These are phyloP conservation scores for Scotopteryx bipunctaria DNA, from an alignment of 2,888 invertebrate genomes.

Conservation along the genomic window DNA sequence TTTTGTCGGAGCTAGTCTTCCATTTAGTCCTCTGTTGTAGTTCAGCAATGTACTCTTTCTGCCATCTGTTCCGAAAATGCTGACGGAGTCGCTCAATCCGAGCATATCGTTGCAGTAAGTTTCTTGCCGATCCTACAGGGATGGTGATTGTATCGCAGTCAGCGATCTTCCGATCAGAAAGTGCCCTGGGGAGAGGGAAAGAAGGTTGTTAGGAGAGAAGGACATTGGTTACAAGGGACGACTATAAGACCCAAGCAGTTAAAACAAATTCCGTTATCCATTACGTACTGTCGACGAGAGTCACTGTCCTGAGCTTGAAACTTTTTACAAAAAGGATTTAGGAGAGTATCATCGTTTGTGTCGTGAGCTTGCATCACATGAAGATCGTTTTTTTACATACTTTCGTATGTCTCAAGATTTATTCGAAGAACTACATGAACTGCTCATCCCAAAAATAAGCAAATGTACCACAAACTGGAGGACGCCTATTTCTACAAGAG, in stretches of 20 bases:
- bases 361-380: conserved; percentile 15
- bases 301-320: conserved; percentile 1
- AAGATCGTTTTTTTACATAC: conserved; percentile 25
- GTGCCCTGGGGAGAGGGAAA: too few species aligned
- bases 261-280: conserved; percentile 5
- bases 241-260: conserved; percentile 13
- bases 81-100: too few species aligned
- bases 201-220: too few species aligned
- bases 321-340: conserved; percentile 15
- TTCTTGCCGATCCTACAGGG: too few species aligned
- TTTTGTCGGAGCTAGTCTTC: too few species aligned
- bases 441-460: conserved; percentile 7
- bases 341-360: conserved; percentile 25
- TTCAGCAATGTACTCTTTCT: too few species aligned
- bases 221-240: too few species aligned
- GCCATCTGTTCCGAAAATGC: too few species aligned
- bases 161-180: too few species aligned
- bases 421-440: conserved; percentile 22
- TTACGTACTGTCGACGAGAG: conserved; percentile 1
- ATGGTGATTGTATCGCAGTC: too few species aligned
- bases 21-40: neutral
- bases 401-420: conserved; percentile 24
- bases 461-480: conserved; percentile 21
- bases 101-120: too few species aligned
- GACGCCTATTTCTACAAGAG: conserved; percentile 25